Evolutionary conservation across 92 coral and sea anemone genomes (phyloP).

Genomic region (Epizoanthus ramosus): DNA sequence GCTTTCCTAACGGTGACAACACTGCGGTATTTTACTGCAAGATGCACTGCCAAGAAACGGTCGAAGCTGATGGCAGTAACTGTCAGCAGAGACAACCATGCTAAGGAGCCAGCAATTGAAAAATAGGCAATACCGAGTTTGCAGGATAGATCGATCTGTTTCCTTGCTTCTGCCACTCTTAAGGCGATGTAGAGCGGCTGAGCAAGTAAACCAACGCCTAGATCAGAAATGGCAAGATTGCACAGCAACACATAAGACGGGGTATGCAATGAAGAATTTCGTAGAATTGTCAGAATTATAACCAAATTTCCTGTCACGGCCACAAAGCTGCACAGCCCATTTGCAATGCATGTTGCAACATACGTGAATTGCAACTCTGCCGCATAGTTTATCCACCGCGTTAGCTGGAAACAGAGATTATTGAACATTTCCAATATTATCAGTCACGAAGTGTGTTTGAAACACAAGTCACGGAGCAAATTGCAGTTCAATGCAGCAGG

Average conservation of each 20-base stretch:
- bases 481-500: no score
- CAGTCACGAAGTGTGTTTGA: no score
- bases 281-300: conserved; percentile 29
- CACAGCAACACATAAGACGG: conserved; percentile 37
- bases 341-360: conserved; percentile 29
- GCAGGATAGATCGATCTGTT: conserved; percentile 1
- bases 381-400: neutral
- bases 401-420: no score
- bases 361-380: conserved; percentile 18
- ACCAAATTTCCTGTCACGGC: conserved; percentile 26
- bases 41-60: conserved; percentile 59
- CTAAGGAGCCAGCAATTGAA: conserved; percentile 20
- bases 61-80: conserved; percentile 65
- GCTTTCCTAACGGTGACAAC: conserved; percentile 47
- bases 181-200: conserved; percentile 38
- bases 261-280: conserved; percentile 27
- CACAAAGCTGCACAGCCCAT: conserved; percentile 35
- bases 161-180: conserved; percentile 20
- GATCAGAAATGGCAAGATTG: conserved; percentile 34
- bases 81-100: conserved; percentile 52
- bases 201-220: conserved; percentile 19
- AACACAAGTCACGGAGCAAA: no score
- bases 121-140: conserved; percentile 22
- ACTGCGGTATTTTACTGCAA: conserved; percentile 45
- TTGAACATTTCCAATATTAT: no score